Percentiles rank a stretch among this genome's conserved stretches.
Conservation (phyloP, 2,797 vertebrate genomes). For the Parauchenoglanis punctatus region DNA sequence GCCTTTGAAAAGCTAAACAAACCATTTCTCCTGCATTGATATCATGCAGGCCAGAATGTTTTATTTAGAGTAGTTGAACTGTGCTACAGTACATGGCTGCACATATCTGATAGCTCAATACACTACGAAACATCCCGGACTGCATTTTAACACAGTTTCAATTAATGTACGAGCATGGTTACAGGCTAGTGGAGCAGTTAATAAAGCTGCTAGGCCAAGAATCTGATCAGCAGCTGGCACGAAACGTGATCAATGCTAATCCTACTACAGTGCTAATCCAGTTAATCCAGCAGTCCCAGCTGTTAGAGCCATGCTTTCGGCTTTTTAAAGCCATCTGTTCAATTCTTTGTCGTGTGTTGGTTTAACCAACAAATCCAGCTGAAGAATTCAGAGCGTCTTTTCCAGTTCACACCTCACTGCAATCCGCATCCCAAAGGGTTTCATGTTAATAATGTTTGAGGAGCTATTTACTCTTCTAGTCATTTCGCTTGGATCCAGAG, state of each 20-base stretch:
- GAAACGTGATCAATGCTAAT: constrained; percentile 34
- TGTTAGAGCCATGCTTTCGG: not conserved
- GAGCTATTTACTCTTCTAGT: not conserved
- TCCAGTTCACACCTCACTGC: not conserved
- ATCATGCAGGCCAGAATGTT: not conserved
- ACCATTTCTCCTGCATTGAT: not conserved
- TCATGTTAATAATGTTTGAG: not conserved
- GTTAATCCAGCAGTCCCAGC: constrained; percentile 11
- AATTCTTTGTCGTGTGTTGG: not conserved
- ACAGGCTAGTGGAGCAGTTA: not conserved
- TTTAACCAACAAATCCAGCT: not conserved
- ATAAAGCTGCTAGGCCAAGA: not conserved
- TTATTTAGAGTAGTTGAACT: not conserved
- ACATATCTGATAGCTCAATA: not conserved
- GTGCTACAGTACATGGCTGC: not conserved
- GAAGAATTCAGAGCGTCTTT: not conserved
- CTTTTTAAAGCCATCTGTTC: constrained; percentile 11
- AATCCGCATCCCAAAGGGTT: not conserved
- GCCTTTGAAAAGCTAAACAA: constrained; percentile 33
- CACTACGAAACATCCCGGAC: not conserved
- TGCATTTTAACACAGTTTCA: not conserved
- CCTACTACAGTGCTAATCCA: constrained; percentile 24
- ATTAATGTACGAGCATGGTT: not conserved
- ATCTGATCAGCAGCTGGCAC: constrained; percentile 7
- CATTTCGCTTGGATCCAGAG: too few species aligned